These are phyloP conservation scores for Andricus quercusramuli DNA, from an alignment of 2,888 invertebrate genomes.

Conservation along the genomic window DNA sequence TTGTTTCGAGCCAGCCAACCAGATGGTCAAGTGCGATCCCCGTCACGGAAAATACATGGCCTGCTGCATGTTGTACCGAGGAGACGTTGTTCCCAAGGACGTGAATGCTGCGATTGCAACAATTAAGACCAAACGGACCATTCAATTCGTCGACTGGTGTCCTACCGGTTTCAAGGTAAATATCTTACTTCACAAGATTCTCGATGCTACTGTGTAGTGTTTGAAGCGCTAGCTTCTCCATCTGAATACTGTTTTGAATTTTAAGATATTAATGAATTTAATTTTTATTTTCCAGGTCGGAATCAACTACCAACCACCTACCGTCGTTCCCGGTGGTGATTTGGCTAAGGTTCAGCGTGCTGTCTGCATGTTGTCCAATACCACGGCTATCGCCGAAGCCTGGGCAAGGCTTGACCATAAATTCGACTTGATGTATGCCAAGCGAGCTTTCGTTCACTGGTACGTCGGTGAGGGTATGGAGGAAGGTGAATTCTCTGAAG, in stretches of 20 bases:
- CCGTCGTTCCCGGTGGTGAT: constrained; percentile 80
- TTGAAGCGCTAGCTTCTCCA: too few species aligned
- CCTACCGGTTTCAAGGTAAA: constrained; percentile 90
- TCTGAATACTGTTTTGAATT: too few species aligned
- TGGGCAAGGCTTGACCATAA: constrained; percentile 85
- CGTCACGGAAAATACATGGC: constrained; percentile 97
- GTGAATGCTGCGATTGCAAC: constrained; percentile 97
- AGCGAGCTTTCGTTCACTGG: constrained; percentile 87
- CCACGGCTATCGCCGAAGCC: constrained; percentile 85
- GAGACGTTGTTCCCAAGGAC: constrained; percentile 97
- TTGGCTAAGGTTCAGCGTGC: constrained; percentile 83
- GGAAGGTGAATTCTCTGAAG: constrained; percentile 91
- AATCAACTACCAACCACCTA: constrained; percentile 80
- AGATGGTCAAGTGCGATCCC: constrained; percentile 97
- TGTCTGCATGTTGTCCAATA: constrained; percentile 85
- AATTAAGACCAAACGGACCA: constrained; percentile 96
- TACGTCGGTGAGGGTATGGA: constrained; percentile 92
- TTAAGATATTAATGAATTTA: background rate
- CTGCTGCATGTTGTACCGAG: constrained; percentile 96
- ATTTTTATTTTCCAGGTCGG: constrained; percentile 63
- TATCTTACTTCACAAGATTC: background rate
- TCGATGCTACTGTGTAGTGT: background rate
- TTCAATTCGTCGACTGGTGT: constrained; percentile 96
- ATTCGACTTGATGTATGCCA: constrained; percentile 86
- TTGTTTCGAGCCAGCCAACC: constrained; percentile 97